These are phyloP conservation scores for Suncus etruscus DNA, from an alignment of 2,113 vertebrate species.

Conservation along the genomic window DNA sequence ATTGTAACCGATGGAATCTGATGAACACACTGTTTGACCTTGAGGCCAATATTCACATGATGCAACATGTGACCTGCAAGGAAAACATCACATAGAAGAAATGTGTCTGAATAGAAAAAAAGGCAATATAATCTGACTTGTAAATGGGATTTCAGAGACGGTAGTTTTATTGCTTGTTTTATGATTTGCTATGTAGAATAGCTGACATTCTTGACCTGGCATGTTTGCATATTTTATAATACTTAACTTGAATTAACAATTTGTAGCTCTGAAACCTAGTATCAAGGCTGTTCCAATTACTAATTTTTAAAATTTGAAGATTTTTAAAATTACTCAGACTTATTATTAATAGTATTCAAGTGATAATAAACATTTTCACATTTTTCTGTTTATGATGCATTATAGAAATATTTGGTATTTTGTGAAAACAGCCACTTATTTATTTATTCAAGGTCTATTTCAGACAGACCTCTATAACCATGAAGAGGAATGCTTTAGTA, in stretches of 20 bases:
- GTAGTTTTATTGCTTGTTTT: conserved; percentile 84
- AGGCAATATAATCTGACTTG: conserved; percentile 83
- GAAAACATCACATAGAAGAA: conserved; percentile 83
- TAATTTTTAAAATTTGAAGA: conserved; percentile 63
- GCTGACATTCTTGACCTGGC: conserved; percentile 86
- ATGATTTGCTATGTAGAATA: conserved; percentile 84
- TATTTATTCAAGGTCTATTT: conserved; percentile 46
- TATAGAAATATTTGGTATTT: conserved; percentile 60
- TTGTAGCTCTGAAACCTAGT: conserved; percentile 82
- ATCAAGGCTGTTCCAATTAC: conserved; percentile 75
- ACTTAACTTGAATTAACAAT: conserved; percentile 88
- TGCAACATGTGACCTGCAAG: conserved; percentile 97
- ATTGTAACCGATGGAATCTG: conserved; percentile 96
- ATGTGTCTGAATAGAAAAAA: conserved; percentile 82
- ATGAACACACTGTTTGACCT: conserved; percentile 98
- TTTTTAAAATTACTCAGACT: conserved; percentile 84
- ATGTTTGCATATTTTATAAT: conserved; percentile 89
- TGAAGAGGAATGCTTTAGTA: conserved; percentile 36
- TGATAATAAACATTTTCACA: conserved; percentile 65
- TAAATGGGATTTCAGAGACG: conserved; percentile 83
- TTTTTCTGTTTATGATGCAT: conserved; percentile 51
- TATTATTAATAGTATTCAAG: conserved; percentile 72
- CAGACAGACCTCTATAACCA: background rate
- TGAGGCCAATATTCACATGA: conserved; percentile 96
- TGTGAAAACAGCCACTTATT: conserved; percentile 52